Conservation (phyloP, 2,113 vertebrate species). For the Phalacrocorax pelagicus region DNA sequence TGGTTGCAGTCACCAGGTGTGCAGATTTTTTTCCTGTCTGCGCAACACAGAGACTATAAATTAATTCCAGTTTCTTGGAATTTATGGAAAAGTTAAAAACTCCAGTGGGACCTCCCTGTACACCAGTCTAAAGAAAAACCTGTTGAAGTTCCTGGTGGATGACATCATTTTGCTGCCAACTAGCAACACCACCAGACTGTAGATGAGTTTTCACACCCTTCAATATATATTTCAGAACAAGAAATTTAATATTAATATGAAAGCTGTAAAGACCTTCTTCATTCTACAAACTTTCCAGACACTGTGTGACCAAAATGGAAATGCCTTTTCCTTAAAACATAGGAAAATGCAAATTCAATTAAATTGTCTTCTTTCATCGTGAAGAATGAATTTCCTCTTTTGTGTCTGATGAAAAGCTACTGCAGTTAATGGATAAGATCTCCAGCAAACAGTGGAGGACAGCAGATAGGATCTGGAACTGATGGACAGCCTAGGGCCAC, state of each 20-base stretch:
- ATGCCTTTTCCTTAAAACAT: neutral
- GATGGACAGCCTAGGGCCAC: neutral
- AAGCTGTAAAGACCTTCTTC: neutral
- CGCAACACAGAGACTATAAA: neutral
- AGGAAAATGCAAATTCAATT: neutral
- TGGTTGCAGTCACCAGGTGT: neutral
- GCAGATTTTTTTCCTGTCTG: neutral
- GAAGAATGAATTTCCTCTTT: neutral
- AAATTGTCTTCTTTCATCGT: neutral
- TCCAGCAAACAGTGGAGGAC: neutral
- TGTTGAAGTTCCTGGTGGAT: neutral
- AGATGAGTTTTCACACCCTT: neutral
- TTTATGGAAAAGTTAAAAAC: neutral
- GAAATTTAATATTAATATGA: neutral
- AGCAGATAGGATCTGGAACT: neutral
- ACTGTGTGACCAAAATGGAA: neutral
- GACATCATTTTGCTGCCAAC: conserved; percentile 1
- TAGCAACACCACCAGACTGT: neutral
- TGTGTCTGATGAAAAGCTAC: neutral
- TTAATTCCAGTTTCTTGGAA: neutral
- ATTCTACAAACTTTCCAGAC: neutral
- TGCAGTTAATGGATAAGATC: neutral
- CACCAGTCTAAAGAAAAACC: neutral
- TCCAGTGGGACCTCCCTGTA: neutral
- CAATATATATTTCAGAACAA: neutral